phyloP scores from a whole-genome alignment of 2,797 vertebrate genomes.

The Chelmon rostratus region DNA sequence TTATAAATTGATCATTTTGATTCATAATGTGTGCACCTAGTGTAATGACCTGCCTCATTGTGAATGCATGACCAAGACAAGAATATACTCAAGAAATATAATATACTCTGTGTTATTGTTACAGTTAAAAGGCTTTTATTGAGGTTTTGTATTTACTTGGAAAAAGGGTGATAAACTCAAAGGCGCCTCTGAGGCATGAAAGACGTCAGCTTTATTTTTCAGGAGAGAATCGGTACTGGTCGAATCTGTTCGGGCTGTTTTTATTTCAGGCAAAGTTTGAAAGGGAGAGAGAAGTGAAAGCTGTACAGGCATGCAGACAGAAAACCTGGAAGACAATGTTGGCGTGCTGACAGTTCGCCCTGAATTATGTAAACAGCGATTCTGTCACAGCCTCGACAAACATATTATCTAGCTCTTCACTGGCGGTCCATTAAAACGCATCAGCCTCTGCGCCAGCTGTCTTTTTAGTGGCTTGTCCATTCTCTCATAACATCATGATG shows the following conservation, averaged over 20 bases:
- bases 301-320: constrained; percentile 59
- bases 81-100: constrained; percentile 80
- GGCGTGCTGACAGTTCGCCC: constrained; percentile 37
- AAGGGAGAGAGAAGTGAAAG: constrained; percentile 13
- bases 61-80: constrained; percentile 86
- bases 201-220: constrained; percentile 37
- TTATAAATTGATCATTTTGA: constrained; percentile 71
- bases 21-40: constrained; percentile 79
- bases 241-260: constrained; percentile 34
- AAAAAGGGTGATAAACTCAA: constrained; percentile 39
- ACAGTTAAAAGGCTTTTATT: constrained; percentile 75
- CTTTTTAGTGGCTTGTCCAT: constrained; percentile 48
- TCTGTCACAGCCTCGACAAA: constrained; percentile 58
- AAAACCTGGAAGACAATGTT: constrained; percentile 29
- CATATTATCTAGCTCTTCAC: constrained; percentile 44
- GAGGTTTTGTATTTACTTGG: constrained; percentile 70
- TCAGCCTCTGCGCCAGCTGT: constrained; percentile 58
- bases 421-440: constrained; percentile 63
- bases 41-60: constrained; percentile 84
- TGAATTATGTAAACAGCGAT: constrained; percentile 53
- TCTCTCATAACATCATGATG: constrained; percentile 45
- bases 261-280: constrained; percentile 6
- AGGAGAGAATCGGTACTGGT: constrained; percentile 41
- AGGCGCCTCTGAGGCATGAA: constrained; percentile 42
- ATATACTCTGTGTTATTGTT: constrained; percentile 83